Evolutionary conservation across 2,888 invertebrate species (phyloP), one percentile per base, ranked within the genome.

Genomic region (Dorcus parallelipipedus): DNA sequence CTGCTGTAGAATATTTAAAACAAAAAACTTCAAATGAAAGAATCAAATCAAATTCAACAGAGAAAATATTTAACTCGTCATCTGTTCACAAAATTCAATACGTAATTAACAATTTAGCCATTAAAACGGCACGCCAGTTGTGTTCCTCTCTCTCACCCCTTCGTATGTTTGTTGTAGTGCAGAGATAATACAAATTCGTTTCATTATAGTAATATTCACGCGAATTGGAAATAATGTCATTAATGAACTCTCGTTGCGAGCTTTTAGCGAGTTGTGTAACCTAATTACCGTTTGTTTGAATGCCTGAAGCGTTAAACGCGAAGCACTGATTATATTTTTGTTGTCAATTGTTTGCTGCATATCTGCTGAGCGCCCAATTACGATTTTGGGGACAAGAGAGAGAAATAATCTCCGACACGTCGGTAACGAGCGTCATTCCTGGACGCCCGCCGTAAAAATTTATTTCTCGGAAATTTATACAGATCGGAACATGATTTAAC

Each of bases 211-310:
- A 60, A 61, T 63, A 65, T 65, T 56, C 55, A 60, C 60, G 54
- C 56, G 61, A 63, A 65, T 63, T 57, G 62, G 63, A 63, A 63
- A 65, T 65, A 63, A 63, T 63, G 63, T 60, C 64, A 58, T 63
- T 64, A 63, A 65, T 63, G 63, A 65, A 65, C 57, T 56, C 61
- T 60, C 60, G 63, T 61, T 56, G 63, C 33, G 55, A 47, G 54
- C 59, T 62, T 67, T 67, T 67, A 64, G 64, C 60, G 63, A 64
- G 58, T 60, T 63, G 65, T 63, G 59, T 67, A 67, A 67, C 65
- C 63, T 65, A 67, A 67, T 67, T 67, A 67, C 64, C 61, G 64
- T 65, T 67, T 67, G 67, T 67, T 67, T 67, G 65, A 62, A 62
- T 60, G 64, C 64, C 62, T 59, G 63, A 59, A 63, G 62, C 67